A percentile compares a stretch with the other conserved stretches of the same genome.
These are phyloP conservation scores for Tenebrio molitor DNA, from an alignment of 1,140 invertebrate genomes.

Conservation along the genomic window DNA sequence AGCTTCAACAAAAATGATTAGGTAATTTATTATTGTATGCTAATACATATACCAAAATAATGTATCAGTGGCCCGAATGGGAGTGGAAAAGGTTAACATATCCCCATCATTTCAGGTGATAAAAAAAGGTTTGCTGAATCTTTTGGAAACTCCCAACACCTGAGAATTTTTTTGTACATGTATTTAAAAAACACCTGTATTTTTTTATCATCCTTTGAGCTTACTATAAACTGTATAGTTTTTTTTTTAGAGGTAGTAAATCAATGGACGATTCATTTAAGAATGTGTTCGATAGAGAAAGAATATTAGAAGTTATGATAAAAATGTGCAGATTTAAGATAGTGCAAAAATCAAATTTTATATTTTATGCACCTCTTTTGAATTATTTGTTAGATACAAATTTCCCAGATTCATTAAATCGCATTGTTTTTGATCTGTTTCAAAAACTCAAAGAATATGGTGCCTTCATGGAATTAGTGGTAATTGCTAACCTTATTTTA, in stretches of 20 bases:
- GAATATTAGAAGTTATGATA: conserved; percentile 16
- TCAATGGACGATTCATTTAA: conserved; percentile 4
- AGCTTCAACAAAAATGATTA: too few species aligned
- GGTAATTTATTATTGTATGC: too few species aligned
- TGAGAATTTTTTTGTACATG: too few species aligned
- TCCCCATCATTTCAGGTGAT: too few species aligned
- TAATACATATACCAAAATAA: too few species aligned
- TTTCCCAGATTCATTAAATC: conserved; percentile 9
- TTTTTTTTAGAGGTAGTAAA: not conserved
- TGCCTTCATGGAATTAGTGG: too few species aligned
- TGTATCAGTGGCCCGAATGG: too few species aligned
- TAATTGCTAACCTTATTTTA: not conserved
- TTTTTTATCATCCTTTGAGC: not conserved
- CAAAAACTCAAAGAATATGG: not conserved
- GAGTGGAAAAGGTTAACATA: too few species aligned
- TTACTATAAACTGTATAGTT: not conserved
- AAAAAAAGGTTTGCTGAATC: too few species aligned
- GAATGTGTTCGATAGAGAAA: conserved; percentile 13
- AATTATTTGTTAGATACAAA: not conserved
- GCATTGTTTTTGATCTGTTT: not conserved
- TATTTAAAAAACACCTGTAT: too few species aligned
- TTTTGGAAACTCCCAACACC: too few species aligned
- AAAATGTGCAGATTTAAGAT: not conserved
- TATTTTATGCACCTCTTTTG: not conserved
- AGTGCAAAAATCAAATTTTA: not conserved